These are phyloP conservation scores for Euproctis similis DNA, from an alignment of 2,888 invertebrate species.

Conservation along the genomic window DNA sequence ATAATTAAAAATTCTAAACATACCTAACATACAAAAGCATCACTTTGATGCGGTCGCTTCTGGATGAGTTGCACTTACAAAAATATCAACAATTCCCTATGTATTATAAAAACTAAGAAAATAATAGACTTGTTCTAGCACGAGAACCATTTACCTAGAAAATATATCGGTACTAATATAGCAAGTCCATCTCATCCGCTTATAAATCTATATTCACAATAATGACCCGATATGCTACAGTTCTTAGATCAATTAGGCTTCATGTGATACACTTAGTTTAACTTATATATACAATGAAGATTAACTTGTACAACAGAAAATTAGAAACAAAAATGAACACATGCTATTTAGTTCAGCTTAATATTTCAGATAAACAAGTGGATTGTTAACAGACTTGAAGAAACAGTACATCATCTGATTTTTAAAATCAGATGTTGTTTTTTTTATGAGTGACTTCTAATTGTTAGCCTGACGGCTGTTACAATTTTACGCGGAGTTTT, in stretches of 20 bases:
- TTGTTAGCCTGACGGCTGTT: too few relatives aligned
- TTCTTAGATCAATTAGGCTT: conserved; percentile 48
- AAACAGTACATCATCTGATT: too few relatives aligned
- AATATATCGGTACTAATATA: conserved; percentile 18
- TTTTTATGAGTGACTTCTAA: too few relatives aligned
- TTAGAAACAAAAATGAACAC: conserved; percentile 9
- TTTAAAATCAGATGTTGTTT: too few relatives aligned
- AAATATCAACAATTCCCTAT: conserved; percentile 15
- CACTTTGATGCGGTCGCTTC: conserved; percentile 39
- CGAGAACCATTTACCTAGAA: conserved; percentile 14
- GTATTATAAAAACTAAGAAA: conserved; percentile 8
- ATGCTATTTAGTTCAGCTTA: too few relatives aligned
- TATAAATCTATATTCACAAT: conserved; percentile 20
- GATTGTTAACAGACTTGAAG: too few relatives aligned
- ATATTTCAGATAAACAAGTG: too few relatives aligned
- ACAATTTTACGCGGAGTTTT: too few relatives aligned
- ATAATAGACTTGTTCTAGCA: conserved; percentile 12
- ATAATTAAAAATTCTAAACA: conserved; percentile 23
- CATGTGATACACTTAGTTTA: conserved; percentile 27
- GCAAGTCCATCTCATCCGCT: conserved; percentile 46
- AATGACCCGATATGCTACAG: conserved; percentile 42
- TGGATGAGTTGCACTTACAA: conserved; percentile 44
- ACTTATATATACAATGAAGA: conserved; percentile 16
- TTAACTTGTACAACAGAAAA: conserved; percentile 7
- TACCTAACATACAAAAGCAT: conserved; percentile 45